phyloP scores from a whole-genome alignment of 37 sponge, comb jelly and placozoan species.

The Sycon ciliatum region DNA sequence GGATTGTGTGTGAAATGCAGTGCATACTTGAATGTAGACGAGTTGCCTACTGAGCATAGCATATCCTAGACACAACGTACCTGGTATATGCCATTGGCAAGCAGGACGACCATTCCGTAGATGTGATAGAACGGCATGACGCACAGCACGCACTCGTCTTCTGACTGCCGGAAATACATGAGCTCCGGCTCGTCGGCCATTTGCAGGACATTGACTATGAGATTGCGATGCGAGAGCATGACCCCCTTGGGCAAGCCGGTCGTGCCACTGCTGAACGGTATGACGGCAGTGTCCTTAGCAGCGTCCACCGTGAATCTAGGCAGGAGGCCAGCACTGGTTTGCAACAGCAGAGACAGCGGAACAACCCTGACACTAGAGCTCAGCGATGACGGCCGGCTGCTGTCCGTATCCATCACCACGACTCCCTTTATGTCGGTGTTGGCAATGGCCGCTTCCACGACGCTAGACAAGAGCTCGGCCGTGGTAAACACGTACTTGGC shows the following conservation, averaged over 20 bases:
- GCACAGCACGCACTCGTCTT: slow-evolving; percentile 5
- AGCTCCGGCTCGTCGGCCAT: slow-evolving; percentile 30
- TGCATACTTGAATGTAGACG: too few species aligned
- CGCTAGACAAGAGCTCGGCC: slow-evolving; percentile 27
- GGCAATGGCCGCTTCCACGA: slow-evolving; percentile 42
- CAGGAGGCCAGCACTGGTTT: too few species aligned
- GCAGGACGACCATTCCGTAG: slow-evolving; percentile 52
- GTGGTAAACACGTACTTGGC: slow-evolving; percentile 47
- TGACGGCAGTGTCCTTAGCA: slow-evolving; percentile 35
- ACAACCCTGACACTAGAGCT: too few species aligned
- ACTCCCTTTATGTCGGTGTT: too few species aligned
- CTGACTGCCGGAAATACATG: slow-evolving; percentile 1
- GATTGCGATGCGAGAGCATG: slow-evolving; percentile 63
- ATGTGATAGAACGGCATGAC: slow-evolving; percentile 74
- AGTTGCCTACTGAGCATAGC: too few species aligned
- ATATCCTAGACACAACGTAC: too few species aligned
- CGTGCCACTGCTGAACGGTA: slow-evolving; percentile 84
- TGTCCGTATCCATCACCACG: too few species aligned
- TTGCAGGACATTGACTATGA: slow-evolving; percentile 46
- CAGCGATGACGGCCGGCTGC: background rate
- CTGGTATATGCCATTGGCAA: slow-evolving; percentile 32
- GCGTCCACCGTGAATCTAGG: slow-evolving; percentile 31
- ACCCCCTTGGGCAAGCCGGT: slow-evolving; percentile 88
- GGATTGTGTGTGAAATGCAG: too few species aligned
- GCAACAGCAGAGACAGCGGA: background rate